phyloP scores from a whole-genome alignment of 2,888 invertebrate genomes.

The Cataglyphis rosenhaueri region DNA sequence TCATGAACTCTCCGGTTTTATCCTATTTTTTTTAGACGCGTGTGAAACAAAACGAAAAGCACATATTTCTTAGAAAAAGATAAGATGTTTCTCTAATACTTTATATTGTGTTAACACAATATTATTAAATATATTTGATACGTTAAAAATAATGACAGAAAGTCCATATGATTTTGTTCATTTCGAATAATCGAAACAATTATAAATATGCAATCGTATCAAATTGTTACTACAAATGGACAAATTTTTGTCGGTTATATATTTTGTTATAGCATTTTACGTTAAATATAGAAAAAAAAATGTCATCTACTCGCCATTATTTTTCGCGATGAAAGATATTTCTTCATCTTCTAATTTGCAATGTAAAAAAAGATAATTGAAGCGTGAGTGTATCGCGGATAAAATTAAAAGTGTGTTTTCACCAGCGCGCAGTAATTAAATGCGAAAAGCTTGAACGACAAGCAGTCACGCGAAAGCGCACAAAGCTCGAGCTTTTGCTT shows the following conservation, averaged over 20 bases:
- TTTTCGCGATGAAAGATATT: background rate
- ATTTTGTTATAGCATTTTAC: background rate
- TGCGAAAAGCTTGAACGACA: conserved; percentile 5
- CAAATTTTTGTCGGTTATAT: background rate
- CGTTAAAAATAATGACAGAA: background rate
- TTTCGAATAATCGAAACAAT: background rate
- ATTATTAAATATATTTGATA: background rate
- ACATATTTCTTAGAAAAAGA: background rate
- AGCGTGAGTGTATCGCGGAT: background rate
- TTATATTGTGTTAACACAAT: background rate
- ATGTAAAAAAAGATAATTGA: background rate
- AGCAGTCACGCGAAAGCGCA: conserved; percentile 29
- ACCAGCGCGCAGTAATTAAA: conserved; percentile 24
- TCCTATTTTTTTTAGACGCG: background rate
- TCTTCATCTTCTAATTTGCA: background rate
- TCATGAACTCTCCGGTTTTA: background rate
- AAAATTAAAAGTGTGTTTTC: conserved; percentile 38
- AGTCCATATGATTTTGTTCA: background rate
- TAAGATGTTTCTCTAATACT: background rate
- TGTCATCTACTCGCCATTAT: background rate
- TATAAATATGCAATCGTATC: background rate
- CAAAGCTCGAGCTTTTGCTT: background rate
- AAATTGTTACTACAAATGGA: background rate
- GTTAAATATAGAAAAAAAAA: background rate
- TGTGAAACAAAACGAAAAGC: background rate